Evolutionary conservation across 2,113 vertebrate species (phyloP).

Genomic region (Phyllostomus discolor): DNA sequence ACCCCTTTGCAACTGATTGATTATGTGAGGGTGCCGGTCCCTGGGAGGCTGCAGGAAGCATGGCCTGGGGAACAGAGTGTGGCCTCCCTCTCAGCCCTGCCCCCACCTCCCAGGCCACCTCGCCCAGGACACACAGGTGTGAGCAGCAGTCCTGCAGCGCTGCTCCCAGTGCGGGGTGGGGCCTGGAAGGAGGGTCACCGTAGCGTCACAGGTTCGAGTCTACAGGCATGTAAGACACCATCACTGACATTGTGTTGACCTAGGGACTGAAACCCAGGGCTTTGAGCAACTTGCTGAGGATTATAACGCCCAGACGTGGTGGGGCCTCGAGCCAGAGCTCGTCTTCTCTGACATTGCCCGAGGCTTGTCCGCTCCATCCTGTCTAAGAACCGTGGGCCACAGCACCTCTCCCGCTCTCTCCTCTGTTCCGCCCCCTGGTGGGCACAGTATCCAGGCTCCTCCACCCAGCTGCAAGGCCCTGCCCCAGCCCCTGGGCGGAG

Average conservation of each 20-base stretch:
- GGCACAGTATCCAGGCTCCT: not conserved
- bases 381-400: rapidly evolving
- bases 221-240: rapidly evolving
- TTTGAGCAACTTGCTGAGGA: not conserved
- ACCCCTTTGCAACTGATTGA: not conserved
- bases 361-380: not conserved
- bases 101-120: not conserved
- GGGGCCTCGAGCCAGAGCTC: not conserved
- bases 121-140: not conserved
- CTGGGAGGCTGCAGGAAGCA: rapidly evolving
- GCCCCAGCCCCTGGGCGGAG: rapidly evolving
- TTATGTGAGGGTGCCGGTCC: not conserved
- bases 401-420: rapidly evolving
- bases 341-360: not conserved
- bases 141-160: not conserved
- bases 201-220: not conserved
- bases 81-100: not conserved
- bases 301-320: not conserved
- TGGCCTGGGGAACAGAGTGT: not conserved
- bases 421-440: no score
- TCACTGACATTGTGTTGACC: not conserved
- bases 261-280: not conserved
- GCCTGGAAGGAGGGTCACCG: rapidly evolving
- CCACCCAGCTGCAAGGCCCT: not conserved
- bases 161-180: not conserved